phyloP scores from a whole-genome alignment of 2,888 invertebrate species.

The Gastracanthus pulcherrimus region DNA sequence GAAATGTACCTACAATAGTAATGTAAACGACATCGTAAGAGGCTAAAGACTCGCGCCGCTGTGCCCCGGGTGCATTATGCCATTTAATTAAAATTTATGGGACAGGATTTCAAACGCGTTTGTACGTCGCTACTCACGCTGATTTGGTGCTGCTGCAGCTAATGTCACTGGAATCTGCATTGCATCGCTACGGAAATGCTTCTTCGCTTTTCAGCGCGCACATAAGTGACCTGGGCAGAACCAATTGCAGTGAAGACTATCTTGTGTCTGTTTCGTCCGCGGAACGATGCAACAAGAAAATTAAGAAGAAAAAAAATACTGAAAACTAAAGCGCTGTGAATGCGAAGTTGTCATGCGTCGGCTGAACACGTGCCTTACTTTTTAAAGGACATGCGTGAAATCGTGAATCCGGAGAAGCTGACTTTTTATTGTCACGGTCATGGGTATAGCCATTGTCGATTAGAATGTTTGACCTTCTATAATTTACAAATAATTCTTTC shows the following conservation, averaged over 20 bases:
- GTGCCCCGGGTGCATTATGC: constrained; percentile 46
- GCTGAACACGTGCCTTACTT: neutral
- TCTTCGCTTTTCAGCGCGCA: neutral
- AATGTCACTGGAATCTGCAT: neutral
- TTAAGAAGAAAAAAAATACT: neutral
- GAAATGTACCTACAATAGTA: neutral
- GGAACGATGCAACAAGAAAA: neutral
- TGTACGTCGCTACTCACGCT: too few relatives aligned
- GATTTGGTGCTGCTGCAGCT: neutral
- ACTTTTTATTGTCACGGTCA: constrained; percentile 16
- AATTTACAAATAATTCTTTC: neutral
- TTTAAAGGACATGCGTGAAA: constrained; percentile 5
- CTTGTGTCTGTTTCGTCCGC: neutral
- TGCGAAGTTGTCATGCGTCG: constrained; percentile 27
- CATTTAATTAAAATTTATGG: constrained; percentile 72
- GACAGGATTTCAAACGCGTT: constrained; percentile 62
- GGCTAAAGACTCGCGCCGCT: neutral
- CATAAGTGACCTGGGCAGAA: neutral
- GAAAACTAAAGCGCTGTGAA: neutral
- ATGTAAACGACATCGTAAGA: neutral
- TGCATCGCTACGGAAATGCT: neutral
- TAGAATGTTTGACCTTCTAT: neutral
- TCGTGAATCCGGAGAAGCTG: constrained; percentile 14
- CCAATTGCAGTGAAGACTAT: neutral
- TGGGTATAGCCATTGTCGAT: neutral